These are phyloP conservation scores for Lissocephala sabroskyi DNA, from an alignment of 2,888 invertebrate genomes.

Conservation along the genomic window DNA sequence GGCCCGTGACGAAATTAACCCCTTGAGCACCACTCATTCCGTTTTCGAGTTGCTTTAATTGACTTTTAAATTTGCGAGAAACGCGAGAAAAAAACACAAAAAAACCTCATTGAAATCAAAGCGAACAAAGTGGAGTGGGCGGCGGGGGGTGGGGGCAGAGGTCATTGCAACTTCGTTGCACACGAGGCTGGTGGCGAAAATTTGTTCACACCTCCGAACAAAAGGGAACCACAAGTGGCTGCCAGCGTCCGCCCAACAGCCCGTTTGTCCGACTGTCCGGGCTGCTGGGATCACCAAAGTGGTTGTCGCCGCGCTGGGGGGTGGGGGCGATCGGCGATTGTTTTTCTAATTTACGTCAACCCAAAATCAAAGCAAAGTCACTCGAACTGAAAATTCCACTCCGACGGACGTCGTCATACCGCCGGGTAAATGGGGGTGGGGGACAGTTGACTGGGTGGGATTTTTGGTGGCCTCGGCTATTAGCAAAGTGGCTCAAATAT, in stretches of 20 bases:
- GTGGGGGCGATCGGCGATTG: background rate
- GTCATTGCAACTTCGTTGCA: background rate
- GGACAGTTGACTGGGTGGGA: too few relatives aligned
- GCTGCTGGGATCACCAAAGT: background rate
- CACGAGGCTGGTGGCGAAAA: conserved; percentile 29
- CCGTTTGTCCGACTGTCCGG: conserved; percentile 32
- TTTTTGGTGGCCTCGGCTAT: conserved; percentile 49
- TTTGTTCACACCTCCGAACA: conserved; percentile 56
- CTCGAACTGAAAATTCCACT: background rate
- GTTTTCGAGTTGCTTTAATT: conserved; percentile 65
- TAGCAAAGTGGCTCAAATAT: conserved; percentile 67
- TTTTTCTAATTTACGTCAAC: conserved; percentile 49
- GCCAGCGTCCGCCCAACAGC: too few relatives aligned
- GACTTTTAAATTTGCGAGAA: conserved; percentile 58
- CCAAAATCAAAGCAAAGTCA: conserved; percentile 60
- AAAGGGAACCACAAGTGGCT: conserved; percentile 42
- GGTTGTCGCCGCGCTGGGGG: conserved; percentile 7
- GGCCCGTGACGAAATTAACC: conserved; percentile 46
- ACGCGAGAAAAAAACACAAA: conserved; percentile 28
- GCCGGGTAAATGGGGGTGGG: too few relatives aligned
- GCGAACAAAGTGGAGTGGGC: conserved; percentile 35
- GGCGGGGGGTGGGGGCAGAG: conserved; percentile 4
- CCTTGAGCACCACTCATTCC: conserved; percentile 58
- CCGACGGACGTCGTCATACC: too few relatives aligned
- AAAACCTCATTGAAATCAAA: too few relatives aligned